Percentiles rank a stretch among this genome's conserved stretches.
Evolutionary conservation across 2,797 vertebrate species (phyloP).

Genomic region (Sebastes cheni): DNA sequence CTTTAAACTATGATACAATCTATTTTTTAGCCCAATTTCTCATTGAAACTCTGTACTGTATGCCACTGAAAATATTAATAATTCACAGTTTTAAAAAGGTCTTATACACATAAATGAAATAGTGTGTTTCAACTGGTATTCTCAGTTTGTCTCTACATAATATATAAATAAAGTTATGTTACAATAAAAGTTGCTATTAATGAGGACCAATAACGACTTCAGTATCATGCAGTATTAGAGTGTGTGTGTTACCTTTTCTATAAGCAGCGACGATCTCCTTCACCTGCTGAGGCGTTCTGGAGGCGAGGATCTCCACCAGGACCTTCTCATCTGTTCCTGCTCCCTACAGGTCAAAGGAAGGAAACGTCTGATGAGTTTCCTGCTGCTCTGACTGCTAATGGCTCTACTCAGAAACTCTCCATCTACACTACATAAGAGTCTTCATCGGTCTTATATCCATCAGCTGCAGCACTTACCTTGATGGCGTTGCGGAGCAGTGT

Average conservation of each 20-base stretch:
- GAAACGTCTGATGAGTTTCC: background rate
- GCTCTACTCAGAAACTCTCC: background rate
- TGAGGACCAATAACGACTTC: background rate
- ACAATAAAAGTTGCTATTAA: background rate
- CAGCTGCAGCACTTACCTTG: constrained; percentile 82
- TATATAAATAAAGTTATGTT: too few relatives aligned
- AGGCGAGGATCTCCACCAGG: constrained; percentile 94
- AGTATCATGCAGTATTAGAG: too few relatives aligned
- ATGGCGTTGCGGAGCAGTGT: constrained; percentile 87
- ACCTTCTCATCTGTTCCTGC: constrained; percentile 93
- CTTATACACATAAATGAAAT: too few relatives aligned
- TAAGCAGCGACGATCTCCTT: constrained; percentile 87
- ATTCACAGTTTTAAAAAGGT: too few relatives aligned
- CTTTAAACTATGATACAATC: too few relatives aligned
- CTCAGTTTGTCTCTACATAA: too few relatives aligned
- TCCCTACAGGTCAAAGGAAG: constrained; percentile 80
- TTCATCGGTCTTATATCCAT: background rate
- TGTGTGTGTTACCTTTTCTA: constrained; percentile 81
- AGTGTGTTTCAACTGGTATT: background rate
- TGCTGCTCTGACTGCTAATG: background rate
- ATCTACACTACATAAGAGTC: accelerated
- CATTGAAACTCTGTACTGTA: too few relatives aligned
- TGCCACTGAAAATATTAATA: too few relatives aligned
- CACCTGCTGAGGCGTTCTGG: constrained; percentile 87
- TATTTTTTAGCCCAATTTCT: too few relatives aligned